Evolutionary conservation across 2,113 vertebrate species (phyloP).

Genomic region (Centropus unirufus): DNA sequence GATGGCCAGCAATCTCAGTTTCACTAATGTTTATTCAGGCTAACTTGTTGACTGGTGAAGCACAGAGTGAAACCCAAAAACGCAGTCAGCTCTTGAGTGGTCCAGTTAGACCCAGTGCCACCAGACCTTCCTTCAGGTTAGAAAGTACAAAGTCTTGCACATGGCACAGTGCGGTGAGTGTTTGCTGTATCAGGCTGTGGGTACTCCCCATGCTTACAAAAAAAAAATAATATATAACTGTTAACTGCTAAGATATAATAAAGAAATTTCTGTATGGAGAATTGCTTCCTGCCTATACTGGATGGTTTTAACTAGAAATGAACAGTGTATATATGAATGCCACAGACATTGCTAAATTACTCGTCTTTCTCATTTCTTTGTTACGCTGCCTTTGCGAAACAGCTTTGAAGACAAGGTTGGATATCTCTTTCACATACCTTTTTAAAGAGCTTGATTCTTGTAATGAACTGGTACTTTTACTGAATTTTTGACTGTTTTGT

Average conservation of each 20-base stretch:
- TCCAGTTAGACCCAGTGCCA: background rate
- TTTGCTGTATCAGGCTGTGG: background rate
- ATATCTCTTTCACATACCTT: slow-evolving; percentile 63
- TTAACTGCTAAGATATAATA: background rate
- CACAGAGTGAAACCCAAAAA: background rate
- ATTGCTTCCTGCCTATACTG: background rate
- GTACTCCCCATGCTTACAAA: background rate
- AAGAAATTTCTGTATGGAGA: background rate
- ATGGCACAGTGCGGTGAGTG: rapidly evolving
- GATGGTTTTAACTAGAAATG: background rate
- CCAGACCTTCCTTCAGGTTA: background rate
- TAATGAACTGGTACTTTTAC: background rate
- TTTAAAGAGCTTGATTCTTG: slow-evolving; percentile 15
- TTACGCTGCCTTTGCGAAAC: slow-evolving; percentile 77
- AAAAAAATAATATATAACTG: background rate
- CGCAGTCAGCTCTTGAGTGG: background rate
- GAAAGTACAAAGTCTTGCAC: background rate
- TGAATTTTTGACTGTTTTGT: slow-evolving; percentile 26
- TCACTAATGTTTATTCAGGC: background rate
- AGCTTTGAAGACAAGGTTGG: slow-evolving; percentile 83
- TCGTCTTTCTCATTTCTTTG: slow-evolving; percentile 73
- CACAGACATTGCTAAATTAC: slow-evolving; percentile 50
- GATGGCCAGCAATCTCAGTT: background rate
- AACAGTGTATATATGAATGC: background rate
- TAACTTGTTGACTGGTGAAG: background rate